phyloP scores from a whole-genome alignment of 2,888 invertebrate genomes.

The Lordiphosa fenestrarum region DNA sequence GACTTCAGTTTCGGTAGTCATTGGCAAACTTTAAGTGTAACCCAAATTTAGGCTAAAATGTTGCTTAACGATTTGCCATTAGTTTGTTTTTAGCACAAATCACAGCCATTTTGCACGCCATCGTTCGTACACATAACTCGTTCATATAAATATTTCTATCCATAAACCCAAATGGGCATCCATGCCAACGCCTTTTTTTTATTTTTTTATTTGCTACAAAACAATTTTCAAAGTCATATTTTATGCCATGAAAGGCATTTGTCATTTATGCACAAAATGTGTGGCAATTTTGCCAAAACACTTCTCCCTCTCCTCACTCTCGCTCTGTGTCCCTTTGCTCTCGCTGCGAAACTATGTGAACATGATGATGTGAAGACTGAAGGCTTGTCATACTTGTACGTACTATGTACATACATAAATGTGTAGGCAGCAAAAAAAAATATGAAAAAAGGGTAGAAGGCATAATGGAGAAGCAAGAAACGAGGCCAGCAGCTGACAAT shows the following conservation, averaged over 20 bases:
- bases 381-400: slow-evolving; percentile 45
- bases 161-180: slow-evolving; percentile 15
- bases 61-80: slow-evolving; percentile 28
- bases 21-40: not conserved
- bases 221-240: slow-evolving; percentile 74
- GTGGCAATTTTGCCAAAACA: slow-evolving; percentile 55
- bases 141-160: slow-evolving; percentile 3
- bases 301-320: slow-evolving; percentile 8
- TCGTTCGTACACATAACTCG: not conserved
- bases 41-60: not conserved
- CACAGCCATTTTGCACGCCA: slow-evolving; percentile 45
- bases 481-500: slow-evolving; percentile 50
- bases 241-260: slow-evolving; percentile 73
- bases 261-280: slow-evolving; percentile 72
- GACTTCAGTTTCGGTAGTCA: not conserved
- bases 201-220: slow-evolving; percentile 66
- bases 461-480: slow-evolving; percentile 23
- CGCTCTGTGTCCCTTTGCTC: no score
- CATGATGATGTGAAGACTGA: slow-evolving; percentile 36
- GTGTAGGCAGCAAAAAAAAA: slow-evolving; percentile 28
- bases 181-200: slow-evolving; percentile 21
- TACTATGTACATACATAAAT: slow-evolving; percentile 22
- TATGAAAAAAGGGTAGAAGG: slow-evolving; percentile 6
- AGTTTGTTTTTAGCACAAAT: slow-evolving; percentile 25
- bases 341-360: slow-evolving; percentile 55